Evolutionary conservation across 2,113 vertebrate genomes (phyloP).

Genomic region (Monopterus albus): DNA sequence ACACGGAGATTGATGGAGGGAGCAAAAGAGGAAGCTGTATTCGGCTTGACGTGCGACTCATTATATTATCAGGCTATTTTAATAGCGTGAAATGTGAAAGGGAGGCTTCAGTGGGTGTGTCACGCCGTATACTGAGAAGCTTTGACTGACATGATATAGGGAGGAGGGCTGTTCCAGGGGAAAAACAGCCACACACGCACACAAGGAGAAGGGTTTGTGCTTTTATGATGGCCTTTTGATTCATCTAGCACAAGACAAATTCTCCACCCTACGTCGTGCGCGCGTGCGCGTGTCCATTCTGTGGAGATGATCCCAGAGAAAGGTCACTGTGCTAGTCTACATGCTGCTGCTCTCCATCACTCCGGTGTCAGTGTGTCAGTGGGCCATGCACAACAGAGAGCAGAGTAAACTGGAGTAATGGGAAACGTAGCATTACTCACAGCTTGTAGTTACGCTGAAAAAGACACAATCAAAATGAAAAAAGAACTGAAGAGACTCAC

Average conservation of each 20-base stretch:
- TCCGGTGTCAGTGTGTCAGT: constrained; percentile 76
- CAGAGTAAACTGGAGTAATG: constrained; percentile 50
- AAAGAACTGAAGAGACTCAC: background rate
- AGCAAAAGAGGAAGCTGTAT: background rate
- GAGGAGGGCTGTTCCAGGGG: constrained; percentile 38
- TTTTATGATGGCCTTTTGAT: constrained; percentile 58
- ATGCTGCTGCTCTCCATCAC: constrained; percentile 48
- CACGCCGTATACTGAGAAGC: constrained; percentile 35
- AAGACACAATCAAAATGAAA: constrained; percentile 23
- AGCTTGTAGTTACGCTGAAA: background rate
- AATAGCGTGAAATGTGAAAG: constrained; percentile 11
- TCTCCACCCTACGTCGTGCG: constrained; percentile 19
- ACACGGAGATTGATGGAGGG: constrained; percentile 30
- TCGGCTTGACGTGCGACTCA: constrained; percentile 31
- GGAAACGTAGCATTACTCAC: background rate
- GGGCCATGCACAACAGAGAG: constrained; percentile 54
- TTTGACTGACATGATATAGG: constrained; percentile 52
- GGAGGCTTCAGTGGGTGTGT: constrained; percentile 68
- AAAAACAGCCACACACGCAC: background rate
- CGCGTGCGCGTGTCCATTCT: constrained; percentile 18
- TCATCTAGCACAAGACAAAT: constrained; percentile 43
- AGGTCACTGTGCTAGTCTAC: constrained; percentile 70
- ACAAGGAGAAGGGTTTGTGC: constrained; percentile 31
- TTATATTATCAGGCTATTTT: constrained; percentile 16
- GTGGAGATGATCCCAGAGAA: constrained; percentile 62